A percentile compares a stretch with the other conserved stretches of the same genome.
These are phyloP conservation scores for Corythaeola cristata DNA, from an alignment of 2,113 vertebrate genomes.

Conservation along the genomic window DNA sequence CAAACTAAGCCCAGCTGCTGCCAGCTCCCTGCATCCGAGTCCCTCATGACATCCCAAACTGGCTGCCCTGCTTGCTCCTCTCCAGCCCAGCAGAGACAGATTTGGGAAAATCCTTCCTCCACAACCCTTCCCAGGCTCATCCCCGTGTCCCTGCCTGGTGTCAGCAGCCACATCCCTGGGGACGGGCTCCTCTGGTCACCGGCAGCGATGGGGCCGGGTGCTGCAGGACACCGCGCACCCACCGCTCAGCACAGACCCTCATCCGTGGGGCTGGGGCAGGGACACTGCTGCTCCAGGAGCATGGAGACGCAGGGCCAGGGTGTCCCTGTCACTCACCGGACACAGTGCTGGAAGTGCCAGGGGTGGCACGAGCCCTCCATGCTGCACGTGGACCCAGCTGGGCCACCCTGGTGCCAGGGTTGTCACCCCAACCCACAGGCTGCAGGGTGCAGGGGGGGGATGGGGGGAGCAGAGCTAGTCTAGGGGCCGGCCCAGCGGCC, in stretches of 20 bases:
- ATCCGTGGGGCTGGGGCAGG: accelerated
- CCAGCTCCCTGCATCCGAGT: background rate
- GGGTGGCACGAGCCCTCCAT: accelerated
- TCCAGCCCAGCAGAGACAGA: background rate
- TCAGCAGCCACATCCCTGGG: background rate
- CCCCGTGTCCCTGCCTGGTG: background rate
- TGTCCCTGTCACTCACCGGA: background rate
- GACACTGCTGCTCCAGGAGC: background rate
- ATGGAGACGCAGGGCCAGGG: accelerated
- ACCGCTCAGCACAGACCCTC: background rate
- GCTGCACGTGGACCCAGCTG: accelerated
- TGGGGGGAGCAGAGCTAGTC: background rate
- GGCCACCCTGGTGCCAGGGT: background rate
- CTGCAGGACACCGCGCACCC: background rate
- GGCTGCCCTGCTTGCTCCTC: background rate
- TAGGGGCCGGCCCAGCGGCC: background rate
- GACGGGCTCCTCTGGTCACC: background rate
- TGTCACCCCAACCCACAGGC: background rate
- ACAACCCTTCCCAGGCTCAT: background rate
- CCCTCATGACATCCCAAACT: background rate
- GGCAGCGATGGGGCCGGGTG: accelerated
- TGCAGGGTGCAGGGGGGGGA: background rate
- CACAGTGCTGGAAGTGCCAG: background rate
- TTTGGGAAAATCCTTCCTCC: background rate
- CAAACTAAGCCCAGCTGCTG: background rate